These are phyloP conservation scores for Cossypha heuglini DNA, from an alignment of 2,797 vertebrate genomes.

Conservation along the genomic window DNA sequence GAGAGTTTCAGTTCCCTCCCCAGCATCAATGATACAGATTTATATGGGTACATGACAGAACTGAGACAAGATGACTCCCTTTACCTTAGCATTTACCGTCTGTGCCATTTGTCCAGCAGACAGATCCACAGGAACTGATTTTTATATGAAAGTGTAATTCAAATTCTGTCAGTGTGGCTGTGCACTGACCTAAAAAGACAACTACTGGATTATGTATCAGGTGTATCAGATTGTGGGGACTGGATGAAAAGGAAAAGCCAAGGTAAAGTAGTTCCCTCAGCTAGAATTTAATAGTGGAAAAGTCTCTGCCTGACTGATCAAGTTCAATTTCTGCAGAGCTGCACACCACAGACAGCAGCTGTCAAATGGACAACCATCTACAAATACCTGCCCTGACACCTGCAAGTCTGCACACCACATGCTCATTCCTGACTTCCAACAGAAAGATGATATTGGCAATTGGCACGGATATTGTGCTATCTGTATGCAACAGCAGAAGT, in stretches of 20 bases:
- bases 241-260: background rate
- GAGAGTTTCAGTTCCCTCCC: background rate
- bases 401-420: background rate
- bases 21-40: background rate
- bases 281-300: background rate
- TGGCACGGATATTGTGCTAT: background rate
- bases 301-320: background rate
- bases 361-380: background rate
- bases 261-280: background rate
- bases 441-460: background rate
- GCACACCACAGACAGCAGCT: background rate
- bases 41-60: background rate
- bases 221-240: background rate
- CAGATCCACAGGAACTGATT: background rate
- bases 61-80: background rate
- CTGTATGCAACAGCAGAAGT: background rate
- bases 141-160: background rate
- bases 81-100: background rate
- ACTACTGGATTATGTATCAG: background rate
- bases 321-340: background rate
- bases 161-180: background rate
- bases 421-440: background rate
- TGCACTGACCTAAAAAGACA: background rate
- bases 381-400: background rate
- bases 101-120: background rate